Conservation (phyloP, 2,888 invertebrate genomes). For the Drosophila maculinotata region DNA sequence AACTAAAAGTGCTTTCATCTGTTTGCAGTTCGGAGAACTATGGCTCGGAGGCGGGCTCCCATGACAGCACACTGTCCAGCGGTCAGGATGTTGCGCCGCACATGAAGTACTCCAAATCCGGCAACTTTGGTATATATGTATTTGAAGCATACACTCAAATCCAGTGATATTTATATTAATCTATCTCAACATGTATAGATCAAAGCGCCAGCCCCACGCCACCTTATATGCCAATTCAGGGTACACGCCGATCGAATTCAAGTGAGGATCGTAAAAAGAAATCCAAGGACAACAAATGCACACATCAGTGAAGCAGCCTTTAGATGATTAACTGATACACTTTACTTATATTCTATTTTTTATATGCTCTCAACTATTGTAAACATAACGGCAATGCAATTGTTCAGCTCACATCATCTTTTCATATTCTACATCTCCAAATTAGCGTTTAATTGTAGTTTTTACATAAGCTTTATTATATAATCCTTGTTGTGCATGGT, state of each 20-base stretch:
- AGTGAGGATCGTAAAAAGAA: slow-evolving; percentile 87
- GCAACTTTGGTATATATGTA: slow-evolving; percentile 84
- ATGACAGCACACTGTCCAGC: slow-evolving; percentile 76
- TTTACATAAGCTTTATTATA: slow-evolving; percentile 43
- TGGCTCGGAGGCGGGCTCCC: slow-evolving; percentile 79
- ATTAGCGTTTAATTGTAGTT: slow-evolving; percentile 53
- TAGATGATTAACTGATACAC: slow-evolving; percentile 1
- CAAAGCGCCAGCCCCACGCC: slow-evolving; percentile 87
- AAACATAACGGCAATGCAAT: slow-evolving; percentile 64
- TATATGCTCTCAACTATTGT: slow-evolving; percentile 25
- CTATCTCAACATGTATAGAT: slow-evolving; percentile 78
- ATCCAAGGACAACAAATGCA: slow-evolving; percentile 88
- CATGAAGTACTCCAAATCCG: slow-evolving; percentile 82
- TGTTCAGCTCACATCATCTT: slow-evolving; percentile 49
- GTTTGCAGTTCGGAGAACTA: slow-evolving; percentile 77
- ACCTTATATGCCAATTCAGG: slow-evolving; percentile 92
- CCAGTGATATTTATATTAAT: slow-evolving; percentile 9
- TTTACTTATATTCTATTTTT: slow-evolving; percentile 12
- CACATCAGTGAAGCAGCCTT: slow-evolving; percentile 86
- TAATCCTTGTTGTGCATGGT: slow-evolving; percentile 32
- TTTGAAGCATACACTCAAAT: slow-evolving; percentile 40
- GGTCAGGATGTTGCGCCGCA: slow-evolving; percentile 75
- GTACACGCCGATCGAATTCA: slow-evolving; percentile 89
- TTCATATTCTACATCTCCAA: slow-evolving; percentile 35
- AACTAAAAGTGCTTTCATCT: not conserved